Conservation (phyloP, 2,888 invertebrate species). For the Apodemia duryi region DNA sequence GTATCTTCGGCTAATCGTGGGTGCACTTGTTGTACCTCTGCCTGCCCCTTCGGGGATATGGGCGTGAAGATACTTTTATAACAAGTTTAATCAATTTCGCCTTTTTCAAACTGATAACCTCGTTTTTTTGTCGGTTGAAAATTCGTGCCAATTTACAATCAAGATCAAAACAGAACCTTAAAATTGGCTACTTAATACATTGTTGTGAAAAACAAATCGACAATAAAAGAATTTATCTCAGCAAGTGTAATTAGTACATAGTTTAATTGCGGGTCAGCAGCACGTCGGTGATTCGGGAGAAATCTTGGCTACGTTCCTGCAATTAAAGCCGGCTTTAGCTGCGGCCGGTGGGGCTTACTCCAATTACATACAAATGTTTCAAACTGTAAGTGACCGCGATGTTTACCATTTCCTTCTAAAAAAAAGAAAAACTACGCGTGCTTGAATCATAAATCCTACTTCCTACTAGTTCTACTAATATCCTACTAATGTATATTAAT, state of each 20-base stretch:
- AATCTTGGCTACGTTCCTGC: conserved; percentile 67
- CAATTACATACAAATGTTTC: conserved; percentile 51
- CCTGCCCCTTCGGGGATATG: no score
- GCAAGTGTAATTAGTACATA: conserved; percentile 68
- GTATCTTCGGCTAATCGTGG: no score
- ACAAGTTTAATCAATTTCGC: no score
- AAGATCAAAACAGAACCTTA: neutral
- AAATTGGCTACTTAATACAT: neutral
- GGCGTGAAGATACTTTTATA: no score
- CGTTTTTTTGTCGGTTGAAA: no score
- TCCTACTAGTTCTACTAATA: no score
- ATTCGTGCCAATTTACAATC: no score
- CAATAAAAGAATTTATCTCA: conserved; percentile 56
- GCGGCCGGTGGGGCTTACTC: conserved; percentile 53
- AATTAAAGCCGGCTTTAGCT: conserved; percentile 62
- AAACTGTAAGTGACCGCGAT: conserved; percentile 29
- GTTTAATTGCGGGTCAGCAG: conserved; percentile 58
- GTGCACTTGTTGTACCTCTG: no score
- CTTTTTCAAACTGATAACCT: no score
- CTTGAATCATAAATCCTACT: no score
- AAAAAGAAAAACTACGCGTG: neutral
- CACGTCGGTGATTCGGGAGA: conserved; percentile 53
- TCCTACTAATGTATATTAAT: no score
- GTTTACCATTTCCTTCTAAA: neutral
- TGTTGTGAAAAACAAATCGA: conserved; percentile 19